Evolutionary conservation across 35 echinoderm and acorn worm species (phyloP), one percentile per base, ranked within the genome.

Genomic region (Apostichopus japonicus): DNA sequence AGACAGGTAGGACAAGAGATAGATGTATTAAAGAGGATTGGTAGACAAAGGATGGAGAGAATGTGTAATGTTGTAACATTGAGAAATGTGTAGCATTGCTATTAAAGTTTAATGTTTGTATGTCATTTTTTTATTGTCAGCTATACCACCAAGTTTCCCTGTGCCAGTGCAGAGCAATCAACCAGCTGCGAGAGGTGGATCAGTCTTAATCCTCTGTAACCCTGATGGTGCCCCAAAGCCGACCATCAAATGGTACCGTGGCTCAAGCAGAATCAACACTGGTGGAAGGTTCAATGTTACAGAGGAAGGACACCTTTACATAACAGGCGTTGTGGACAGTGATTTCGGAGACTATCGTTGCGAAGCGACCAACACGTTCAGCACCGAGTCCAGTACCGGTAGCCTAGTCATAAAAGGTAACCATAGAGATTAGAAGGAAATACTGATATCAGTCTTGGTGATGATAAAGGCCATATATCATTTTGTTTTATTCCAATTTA

Each of bases 291-390:
- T 62, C 57, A 78, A 96, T 51, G 81, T 88, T 65, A 67, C 84
- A 11, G 93, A 96, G 6, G 77, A 92, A 19, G 95, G 93, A 8
- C 24, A 96, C 76, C 93, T 98, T 15, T 23, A 91, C 58, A 98
- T 98, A 71, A 91, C 27, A 9, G 81, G 91, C 17, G 93, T 98
- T 5, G 16, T 87, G 8, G 77, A 86, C 25, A 53, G 71, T 52
- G 97, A 98, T 91, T 95, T 78, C 19, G 97, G 97, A 56, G 79
- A 90, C 0, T 98, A 98, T 75, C 91, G 70, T 0, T 98, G 97
- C 84, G 77, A 58, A 8, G 96, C 94, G 8, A 65, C 65, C 9
- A 98, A 98, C 53, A 80, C 53, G 7, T 55, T 91, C 16, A 92
- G 94, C 1, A 87, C 54, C 24, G 79, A 53, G 14, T 58, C 55